phyloP scores from a whole-genome alignment of 2,113 vertebrate genomes.

The Rhynchopsitta pachyrhyncha region DNA sequence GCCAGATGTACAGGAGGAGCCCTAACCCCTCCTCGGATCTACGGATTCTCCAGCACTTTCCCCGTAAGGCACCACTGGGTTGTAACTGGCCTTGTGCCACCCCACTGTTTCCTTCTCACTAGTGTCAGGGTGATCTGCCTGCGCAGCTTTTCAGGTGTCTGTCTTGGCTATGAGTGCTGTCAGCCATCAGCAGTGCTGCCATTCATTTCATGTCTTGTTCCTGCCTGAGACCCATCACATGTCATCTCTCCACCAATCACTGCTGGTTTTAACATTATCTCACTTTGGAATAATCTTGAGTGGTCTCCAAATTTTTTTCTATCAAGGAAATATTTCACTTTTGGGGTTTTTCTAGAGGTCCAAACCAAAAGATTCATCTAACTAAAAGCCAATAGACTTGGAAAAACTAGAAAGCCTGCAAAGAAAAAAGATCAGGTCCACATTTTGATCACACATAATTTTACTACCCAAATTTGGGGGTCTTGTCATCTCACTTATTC shows the following conservation, averaged over 20 bases:
- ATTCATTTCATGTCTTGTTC: not conserved
- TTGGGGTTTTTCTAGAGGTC: not conserved
- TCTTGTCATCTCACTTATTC: not conserved
- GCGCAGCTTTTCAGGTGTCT: not conserved
- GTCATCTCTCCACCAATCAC: not conserved
- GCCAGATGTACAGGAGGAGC: constrained; percentile 44
- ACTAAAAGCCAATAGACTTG: not conserved
- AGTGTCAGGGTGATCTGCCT: not conserved
- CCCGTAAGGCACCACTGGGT: fast-evolving
- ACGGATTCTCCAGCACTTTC: not conserved
- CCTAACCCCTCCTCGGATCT: not conserved
- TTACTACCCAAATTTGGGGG: not conserved
- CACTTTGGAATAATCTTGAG: not conserved
- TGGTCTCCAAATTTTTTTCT: not conserved
- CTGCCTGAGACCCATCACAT: not conserved
- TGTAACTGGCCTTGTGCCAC: not conserved
- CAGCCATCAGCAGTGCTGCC: fast-evolving
- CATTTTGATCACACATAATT: not conserved
- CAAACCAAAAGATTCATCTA: not conserved
- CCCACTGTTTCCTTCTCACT: fast-evolving
- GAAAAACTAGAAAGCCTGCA: not conserved
- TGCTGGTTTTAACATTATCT: not conserved
- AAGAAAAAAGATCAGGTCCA: not conserved
- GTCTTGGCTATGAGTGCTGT: not conserved
- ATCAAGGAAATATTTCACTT: not conserved